Conservation (phyloP, 2,888 invertebrate species). For the Elmis aenea region DNA sequence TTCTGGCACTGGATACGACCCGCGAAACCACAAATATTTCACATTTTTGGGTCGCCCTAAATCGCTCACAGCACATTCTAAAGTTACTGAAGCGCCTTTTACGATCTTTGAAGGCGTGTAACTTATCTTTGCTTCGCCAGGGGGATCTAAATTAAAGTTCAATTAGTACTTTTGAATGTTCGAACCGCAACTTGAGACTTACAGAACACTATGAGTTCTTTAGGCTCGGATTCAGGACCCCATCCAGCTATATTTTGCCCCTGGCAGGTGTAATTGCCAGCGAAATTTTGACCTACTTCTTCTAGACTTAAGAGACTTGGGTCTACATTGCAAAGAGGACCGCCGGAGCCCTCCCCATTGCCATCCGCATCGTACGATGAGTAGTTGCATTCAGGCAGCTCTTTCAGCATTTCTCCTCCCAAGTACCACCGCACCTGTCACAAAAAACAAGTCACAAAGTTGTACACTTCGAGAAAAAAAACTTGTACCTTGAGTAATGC, state of each 20-base stretch:
- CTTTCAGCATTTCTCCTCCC: conserved; percentile 76
- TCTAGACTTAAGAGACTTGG: conserved; percentile 80
- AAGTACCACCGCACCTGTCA: conserved; percentile 75
- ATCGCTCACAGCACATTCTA: conserved; percentile 79
- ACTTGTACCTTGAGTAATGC: conserved; percentile 60
- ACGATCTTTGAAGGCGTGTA: conserved; percentile 72
- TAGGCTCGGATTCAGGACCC: conserved; percentile 73
- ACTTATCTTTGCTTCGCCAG: conserved; percentile 72
- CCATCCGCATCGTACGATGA: conserved; percentile 40
- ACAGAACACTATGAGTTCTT: conserved; percentile 79
- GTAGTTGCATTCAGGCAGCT: conserved; percentile 74
- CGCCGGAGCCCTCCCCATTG: conserved; percentile 46
- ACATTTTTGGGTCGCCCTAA: conserved; percentile 73
- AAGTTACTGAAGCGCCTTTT: conserved; percentile 76
- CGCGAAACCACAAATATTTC: conserved; percentile 76
- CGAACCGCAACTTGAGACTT: too few relatives aligned
- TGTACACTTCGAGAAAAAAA: too few relatives aligned
- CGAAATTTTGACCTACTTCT: conserved; percentile 81
- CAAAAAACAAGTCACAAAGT: conserved; percentile 4
- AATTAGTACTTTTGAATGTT: too few relatives aligned
- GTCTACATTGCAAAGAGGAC: conserved; percentile 76
- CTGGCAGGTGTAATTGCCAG: conserved; percentile 91
- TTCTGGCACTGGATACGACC: conserved; percentile 68
- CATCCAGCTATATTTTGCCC: conserved; percentile 86
- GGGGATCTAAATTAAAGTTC: conserved; percentile 82